phyloP scores from a whole-genome alignment of 2,797 vertebrate species.

The Semotilus atromaculatus region DNA sequence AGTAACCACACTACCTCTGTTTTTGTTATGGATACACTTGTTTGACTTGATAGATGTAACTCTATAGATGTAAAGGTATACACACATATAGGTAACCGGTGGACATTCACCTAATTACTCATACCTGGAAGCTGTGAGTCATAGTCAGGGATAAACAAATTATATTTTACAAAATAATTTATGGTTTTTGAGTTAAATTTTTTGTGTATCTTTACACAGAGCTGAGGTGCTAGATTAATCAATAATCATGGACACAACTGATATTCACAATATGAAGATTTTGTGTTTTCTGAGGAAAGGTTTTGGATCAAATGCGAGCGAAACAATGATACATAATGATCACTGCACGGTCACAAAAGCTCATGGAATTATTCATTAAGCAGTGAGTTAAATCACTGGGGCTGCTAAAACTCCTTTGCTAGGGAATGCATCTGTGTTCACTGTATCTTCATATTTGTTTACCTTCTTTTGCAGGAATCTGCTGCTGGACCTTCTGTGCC shows the following conservation, averaged over 20 bases:
- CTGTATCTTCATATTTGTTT: neutral
- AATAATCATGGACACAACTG: neutral
- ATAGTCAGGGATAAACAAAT: neutral
- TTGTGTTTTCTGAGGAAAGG: neutral
- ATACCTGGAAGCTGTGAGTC: no score
- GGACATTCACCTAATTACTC: conserved; percentile 33
- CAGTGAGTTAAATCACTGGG: neutral
- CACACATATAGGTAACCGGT: conserved; percentile 41
- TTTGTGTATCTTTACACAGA: neutral
- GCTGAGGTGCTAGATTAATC: neutral
- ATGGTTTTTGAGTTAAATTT: neutral
- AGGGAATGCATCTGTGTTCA: neutral
- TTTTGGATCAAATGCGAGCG: neutral
- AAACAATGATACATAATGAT: neutral
- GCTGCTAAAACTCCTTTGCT: neutral
- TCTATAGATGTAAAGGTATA: conserved; percentile 13
- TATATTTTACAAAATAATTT: neutral
- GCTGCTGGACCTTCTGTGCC: conserved; percentile 68
- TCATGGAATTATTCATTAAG: neutral
- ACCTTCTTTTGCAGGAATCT: conserved; percentile 65
- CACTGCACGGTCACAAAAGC: neutral
- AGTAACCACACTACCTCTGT: conserved; percentile 40
- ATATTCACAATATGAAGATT: neutral
- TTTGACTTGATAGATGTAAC: conserved; percentile 41
- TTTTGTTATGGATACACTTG: conserved; percentile 62